Percentiles rank a stretch among this genome's conserved stretches.
These are phyloP conservation scores for Gymnarchus niloticus DNA, from an alignment of 2,113 vertebrate species.

Conservation along the genomic window DNA sequence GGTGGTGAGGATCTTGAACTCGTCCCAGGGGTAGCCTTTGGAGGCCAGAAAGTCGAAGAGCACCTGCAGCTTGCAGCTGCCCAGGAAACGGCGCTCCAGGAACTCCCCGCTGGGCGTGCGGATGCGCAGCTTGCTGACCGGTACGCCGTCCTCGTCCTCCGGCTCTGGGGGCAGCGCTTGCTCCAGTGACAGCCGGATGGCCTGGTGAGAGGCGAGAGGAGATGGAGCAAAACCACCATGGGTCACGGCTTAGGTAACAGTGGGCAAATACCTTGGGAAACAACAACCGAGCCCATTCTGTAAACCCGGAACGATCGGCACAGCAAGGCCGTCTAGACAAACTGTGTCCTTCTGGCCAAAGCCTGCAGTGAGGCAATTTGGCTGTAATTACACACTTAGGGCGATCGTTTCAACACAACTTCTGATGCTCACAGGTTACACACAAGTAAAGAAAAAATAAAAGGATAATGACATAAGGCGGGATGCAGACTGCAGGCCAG, in stretches of 20 bases:
- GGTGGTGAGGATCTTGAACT: conserved; percentile 97
- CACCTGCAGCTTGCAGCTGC: conserved; percentile 88
- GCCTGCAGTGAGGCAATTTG: no score
- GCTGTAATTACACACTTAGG: neutral
- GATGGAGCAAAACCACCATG: neutral
- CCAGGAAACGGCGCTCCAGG: conserved; percentile 90
- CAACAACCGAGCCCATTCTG: no score
- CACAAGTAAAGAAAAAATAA: neutral
- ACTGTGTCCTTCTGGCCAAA: no score
- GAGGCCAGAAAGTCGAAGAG: conserved; percentile 98
- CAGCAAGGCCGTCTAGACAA: no score
- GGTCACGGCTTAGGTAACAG: no score
- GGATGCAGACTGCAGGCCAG: neutral
- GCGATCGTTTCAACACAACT: neutral
- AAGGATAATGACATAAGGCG: neutral
- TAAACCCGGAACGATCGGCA: no score
- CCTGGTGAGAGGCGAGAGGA: conserved; percentile 60
- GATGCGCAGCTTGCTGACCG: conserved; percentile 89
- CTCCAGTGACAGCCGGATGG: conserved; percentile 90
- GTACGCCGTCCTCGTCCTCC: conserved; percentile 76
- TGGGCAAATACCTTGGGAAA: no score
- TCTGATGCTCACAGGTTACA: neutral
- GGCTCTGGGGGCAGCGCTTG: conserved; percentile 90
- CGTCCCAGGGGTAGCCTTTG: conserved; percentile 90
- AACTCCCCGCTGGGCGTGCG: conserved; percentile 93